These are phyloP conservation scores for Drosophila quadrilineata DNA, from an alignment of 1,140 invertebrate genomes.

Conservation along the genomic window DNA sequence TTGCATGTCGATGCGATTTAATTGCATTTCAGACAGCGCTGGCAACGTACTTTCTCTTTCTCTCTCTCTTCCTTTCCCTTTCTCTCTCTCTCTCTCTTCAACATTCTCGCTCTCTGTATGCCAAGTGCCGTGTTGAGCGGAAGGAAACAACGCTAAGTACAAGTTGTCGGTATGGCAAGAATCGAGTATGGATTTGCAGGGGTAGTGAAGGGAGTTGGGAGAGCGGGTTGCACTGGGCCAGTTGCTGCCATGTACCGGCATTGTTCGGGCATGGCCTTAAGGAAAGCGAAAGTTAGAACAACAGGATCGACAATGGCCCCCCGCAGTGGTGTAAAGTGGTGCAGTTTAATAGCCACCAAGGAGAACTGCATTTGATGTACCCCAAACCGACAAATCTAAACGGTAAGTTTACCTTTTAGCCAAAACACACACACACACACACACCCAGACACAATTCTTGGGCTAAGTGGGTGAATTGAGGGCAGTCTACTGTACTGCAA, in stretches of 20 bases:
- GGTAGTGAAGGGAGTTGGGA: conserved; percentile 8
- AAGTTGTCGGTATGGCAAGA: conserved; percentile 44
- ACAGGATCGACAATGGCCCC: conserved; percentile 7
- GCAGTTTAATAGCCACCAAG: conserved; percentile 70
- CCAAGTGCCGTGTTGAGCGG: conserved; percentile 50
- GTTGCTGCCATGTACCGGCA: conserved; percentile 42
- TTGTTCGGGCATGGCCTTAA: conserved; percentile 41
- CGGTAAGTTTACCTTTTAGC: conserved; percentile 54
- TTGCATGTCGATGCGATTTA: conserved; percentile 76
- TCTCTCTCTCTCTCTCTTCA: too few relatives aligned
- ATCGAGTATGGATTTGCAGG: conserved; percentile 12
- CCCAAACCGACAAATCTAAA: conserved; percentile 44
- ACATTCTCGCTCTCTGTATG: conserved; percentile 4
- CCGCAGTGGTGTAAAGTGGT: conserved; percentile 36
- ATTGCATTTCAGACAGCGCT: conserved; percentile 75
- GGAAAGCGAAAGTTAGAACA: conserved; percentile 56
- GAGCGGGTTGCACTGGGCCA: neutral
- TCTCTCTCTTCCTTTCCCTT: too few relatives aligned
- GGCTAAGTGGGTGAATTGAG: neutral
- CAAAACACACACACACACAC: conserved; percentile 7
- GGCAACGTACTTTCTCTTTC: conserved; percentile 54
- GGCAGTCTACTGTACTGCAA: neutral
- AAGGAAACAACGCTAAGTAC: conserved; percentile 69
- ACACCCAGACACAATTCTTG: too few relatives aligned
- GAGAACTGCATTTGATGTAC: conserved; percentile 32